Conservation (phyloP, 2,113 vertebrate genomes). For the Xenopus borealis region DNA sequence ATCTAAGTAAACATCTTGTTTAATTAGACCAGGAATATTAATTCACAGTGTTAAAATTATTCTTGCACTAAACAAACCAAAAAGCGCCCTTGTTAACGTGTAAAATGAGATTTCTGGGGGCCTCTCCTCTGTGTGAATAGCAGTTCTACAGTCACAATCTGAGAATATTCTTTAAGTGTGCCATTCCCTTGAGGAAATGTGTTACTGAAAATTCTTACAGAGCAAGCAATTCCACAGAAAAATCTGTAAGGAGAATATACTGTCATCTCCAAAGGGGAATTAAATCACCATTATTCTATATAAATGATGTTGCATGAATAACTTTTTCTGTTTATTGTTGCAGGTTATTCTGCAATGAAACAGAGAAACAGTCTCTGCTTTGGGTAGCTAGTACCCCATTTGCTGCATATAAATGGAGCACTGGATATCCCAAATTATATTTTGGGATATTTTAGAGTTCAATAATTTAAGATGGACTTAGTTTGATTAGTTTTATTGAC, state of each 20-base stretch:
- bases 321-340: neutral
- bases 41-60: slow-evolving; percentile 51
- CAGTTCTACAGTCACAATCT: slow-evolving; percentile 60
- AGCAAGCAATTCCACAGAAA: slow-evolving; percentile 58
- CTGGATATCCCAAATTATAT: too few relatives aligned
- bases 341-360: neutral
- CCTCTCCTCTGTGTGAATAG: slow-evolving; percentile 53
- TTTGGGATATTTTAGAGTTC: too few relatives aligned
- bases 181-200: slow-evolving; percentile 55
- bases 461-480: too few relatives aligned
- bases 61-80: slow-evolving; percentile 54
- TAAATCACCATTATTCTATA: slow-evolving; percentile 55
- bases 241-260: slow-evolving; percentile 50
- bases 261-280: slow-evolving; percentile 56
- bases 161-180: slow-evolving; percentile 60
- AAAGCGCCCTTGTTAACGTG: slow-evolving; percentile 51
- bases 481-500: too few relatives aligned
- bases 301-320: slow-evolving; percentile 52
- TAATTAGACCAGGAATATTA: slow-evolving; percentile 51
- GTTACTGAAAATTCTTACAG: slow-evolving; percentile 60
- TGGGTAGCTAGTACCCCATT: too few relatives aligned
- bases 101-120: slow-evolving; percentile 56
- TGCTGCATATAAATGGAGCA: too few relatives aligned
- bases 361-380: too few relatives aligned
- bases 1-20: slow-evolving; percentile 50